Evolutionary conservation across 2,113 vertebrate genomes (phyloP).

Genomic region (Charina bottae): DNA sequence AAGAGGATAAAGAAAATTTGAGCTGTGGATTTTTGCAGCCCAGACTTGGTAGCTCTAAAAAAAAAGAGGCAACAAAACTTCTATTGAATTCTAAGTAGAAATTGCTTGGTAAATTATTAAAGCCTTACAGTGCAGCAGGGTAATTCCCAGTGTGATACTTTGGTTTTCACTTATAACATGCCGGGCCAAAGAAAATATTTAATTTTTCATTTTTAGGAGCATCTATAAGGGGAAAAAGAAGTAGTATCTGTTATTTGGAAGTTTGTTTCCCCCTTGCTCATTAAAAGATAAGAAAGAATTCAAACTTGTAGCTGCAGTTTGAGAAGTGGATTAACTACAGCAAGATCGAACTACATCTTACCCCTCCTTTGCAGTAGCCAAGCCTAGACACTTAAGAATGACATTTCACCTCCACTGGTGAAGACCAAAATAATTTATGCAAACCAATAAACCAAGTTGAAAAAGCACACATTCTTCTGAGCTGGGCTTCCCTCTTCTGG

Average conservation of each 20-base stretch:
- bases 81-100: conserved; percentile 26
- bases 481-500: background rate
- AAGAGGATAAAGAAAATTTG: too few species aligned
- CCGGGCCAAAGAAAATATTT: conserved; percentile 58
- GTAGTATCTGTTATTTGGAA: conserved; percentile 38
- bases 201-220: conserved; percentile 58
- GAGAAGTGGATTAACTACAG: conserved; percentile 54
- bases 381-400: background rate
- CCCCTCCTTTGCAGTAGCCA: conserved; percentile 32
- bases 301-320: conserved; percentile 28
- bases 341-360: conserved; percentile 49
- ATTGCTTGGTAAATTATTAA: conserved; percentile 52
- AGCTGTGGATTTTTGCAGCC: too few species aligned
- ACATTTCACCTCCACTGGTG: too few species aligned
- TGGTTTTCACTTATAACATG: conserved; percentile 47
- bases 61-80: too few species aligned
- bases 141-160: conserved; percentile 46
- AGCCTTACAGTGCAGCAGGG: conserved; percentile 50
- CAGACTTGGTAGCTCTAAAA: background rate
- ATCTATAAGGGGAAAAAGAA: conserved; percentile 39
- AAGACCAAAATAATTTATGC: background rate
- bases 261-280: conserved; percentile 49
- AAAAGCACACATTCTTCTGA: background rate
- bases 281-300: conserved; percentile 49
- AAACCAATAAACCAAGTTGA: background rate